Conservation (phyloP, 2,113 vertebrate species). For the human (Homo sapiens) region DNA sequence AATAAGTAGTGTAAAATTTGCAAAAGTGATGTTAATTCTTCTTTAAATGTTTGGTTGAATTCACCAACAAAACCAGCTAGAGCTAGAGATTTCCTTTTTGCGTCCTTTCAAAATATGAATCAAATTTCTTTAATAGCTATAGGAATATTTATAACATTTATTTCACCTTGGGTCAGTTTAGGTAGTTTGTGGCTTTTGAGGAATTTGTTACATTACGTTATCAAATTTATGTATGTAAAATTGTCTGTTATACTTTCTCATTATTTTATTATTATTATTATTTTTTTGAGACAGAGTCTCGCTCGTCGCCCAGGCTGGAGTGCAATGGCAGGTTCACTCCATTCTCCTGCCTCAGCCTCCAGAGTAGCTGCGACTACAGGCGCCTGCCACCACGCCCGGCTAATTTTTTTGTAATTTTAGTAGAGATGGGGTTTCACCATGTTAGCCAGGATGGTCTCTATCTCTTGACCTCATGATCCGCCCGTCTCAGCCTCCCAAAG, state of each 20-base stretch:
- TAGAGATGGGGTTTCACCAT: too few species aligned
- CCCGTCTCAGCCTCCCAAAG: too few species aligned
- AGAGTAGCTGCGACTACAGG: too few species aligned
- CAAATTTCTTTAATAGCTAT: background rate
- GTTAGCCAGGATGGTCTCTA: too few species aligned
- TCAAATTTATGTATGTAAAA: background rate
- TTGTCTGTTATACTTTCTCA: background rate
- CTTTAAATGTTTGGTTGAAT: conserved; percentile 17
- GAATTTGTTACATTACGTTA: background rate
- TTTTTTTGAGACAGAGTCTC: too few species aligned
- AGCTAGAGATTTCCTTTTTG: background rate
- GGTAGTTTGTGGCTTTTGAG: background rate
- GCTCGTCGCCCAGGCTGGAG: too few species aligned
- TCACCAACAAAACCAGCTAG: background rate
- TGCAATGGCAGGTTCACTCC: too few species aligned
- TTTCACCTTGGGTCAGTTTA: background rate
- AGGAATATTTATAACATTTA: background rate
- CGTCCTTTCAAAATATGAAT: background rate
- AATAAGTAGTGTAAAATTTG: background rate
- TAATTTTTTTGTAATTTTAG: too few species aligned
- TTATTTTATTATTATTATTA: too few species aligned
- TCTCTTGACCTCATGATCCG: too few species aligned
- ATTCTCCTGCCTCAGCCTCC: too few species aligned
- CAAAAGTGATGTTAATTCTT: background rate
- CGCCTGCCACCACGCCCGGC: too few species aligned